Percentiles rank a stretch among this genome's conserved stretches.
phyloP scores from a whole-genome alignment of 2,113 vertebrate genomes.

The Podocnemis expansa region DNA sequence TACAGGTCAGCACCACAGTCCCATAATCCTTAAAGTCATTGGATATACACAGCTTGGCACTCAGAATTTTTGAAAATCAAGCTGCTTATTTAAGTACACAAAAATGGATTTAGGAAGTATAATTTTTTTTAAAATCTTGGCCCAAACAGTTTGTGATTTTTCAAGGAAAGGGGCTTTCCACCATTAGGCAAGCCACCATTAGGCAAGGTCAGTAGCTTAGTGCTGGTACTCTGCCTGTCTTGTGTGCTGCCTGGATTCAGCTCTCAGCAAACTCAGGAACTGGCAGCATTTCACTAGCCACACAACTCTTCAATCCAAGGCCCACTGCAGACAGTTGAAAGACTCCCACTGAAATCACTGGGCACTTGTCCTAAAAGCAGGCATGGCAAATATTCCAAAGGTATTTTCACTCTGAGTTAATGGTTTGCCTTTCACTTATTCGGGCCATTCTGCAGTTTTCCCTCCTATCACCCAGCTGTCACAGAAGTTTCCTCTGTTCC shows the following conservation, averaged over 20 bases:
- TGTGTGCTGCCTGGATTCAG: background rate
- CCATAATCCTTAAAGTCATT: background rate
- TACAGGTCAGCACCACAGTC: rapidly evolving
- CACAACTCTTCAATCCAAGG: background rate
- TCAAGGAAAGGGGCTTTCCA: background rate
- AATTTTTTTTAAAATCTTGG: background rate
- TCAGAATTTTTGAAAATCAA: background rate
- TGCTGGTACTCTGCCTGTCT: rapidly evolving
- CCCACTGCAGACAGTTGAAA: background rate
- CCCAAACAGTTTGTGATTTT: background rate
- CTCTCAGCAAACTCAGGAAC: constrained; percentile 3
- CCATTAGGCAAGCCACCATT: rapidly evolving
- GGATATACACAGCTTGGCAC: background rate
- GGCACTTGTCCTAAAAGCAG: background rate
- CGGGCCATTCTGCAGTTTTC: constrained; percentile 3
- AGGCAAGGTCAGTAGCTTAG: background rate
- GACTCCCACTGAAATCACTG: background rate
- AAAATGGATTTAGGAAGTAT: rapidly evolving
- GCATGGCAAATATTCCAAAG: background rate
- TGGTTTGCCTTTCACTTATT: constrained; percentile 12
- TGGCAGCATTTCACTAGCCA: background rate
- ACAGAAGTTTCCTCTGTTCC: constrained; percentile 25
- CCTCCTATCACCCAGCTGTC: background rate
- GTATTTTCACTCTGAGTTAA: background rate
- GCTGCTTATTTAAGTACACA: background rate